Evolutionary conservation across 2,113 vertebrate species (phyloP), one percentile per base, ranked within the genome.

Genomic region (Hippocampus comes): DNA sequence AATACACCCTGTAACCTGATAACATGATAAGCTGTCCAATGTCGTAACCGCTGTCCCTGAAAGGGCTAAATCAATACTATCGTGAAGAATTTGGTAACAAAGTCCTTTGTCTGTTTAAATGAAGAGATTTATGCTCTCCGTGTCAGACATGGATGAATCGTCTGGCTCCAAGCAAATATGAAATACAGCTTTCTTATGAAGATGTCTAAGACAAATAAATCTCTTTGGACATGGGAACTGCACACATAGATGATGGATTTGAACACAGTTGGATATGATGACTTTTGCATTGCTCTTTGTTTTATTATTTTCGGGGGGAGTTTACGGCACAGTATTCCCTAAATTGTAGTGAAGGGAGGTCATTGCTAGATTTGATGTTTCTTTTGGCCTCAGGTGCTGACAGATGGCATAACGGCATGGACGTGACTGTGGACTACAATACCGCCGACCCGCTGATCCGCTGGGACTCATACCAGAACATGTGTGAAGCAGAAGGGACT

Each of bases 391-490:
- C 74, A 96, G 95, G 92, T 60, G 92, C 90, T 4, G 94, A 96
- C 56, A 91, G 92, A 69, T 87, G 96, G 84, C 92, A 94, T 70
- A 95, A 94, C n/a, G 93, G 94, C 21, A 88, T 87, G 0, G 90
- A 94, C 43, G 92, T 98, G 67, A 91, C 87, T 0, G 92, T 97
- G 83, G 96, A 99, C 82, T 96, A 94, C 89, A 95, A 93, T 83
- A 94, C 90, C 0, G 84, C 94, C 4, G 95, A 97, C 82, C 94
- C 95, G 1, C 85, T 99, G 51, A 94, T 93, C 76, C 93, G 94
- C 79, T 97, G 96, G 95, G 94, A 97, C 89, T 98, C 97, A 0
- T 97, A 97, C 30, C 94, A 96, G 91, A 95, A 95, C 82, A 85
- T 96, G 68, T 90, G 89, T 11, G 94, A 94, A 5, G 92, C 92